These are phyloP conservation scores for Microtus montanus DNA, from an alignment of 2,113 vertebrate species.

Conservation along the genomic window DNA sequence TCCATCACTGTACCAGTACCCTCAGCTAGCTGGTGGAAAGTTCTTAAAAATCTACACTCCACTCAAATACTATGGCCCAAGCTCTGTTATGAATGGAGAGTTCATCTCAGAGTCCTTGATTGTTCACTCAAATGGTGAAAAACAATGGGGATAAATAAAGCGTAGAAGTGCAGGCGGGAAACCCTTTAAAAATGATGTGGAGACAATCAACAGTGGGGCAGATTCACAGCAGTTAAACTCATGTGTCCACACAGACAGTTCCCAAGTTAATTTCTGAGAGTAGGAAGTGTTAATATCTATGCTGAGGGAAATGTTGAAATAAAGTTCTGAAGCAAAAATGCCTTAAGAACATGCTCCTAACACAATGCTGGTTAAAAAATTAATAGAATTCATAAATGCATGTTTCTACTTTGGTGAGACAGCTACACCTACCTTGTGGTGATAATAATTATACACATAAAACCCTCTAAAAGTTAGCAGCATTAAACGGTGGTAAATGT, in stretches of 20 bases:
- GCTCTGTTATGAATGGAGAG: neutral
- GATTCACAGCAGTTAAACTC: neutral
- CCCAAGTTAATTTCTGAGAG: neutral
- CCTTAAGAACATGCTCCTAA: neutral
- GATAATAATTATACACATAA: neutral
- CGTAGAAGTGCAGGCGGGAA: neutral
- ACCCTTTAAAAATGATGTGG: neutral
- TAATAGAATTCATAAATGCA: neutral
- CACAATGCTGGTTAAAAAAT: neutral
- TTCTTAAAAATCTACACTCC: neutral
- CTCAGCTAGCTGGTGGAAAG: too few relatives aligned
- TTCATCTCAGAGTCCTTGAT: neutral
- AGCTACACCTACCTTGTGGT: neutral
- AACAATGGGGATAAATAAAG: neutral
- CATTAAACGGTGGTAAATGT: neutral
- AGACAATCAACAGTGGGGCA: neutral
- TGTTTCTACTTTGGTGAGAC: neutral
- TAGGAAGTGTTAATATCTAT: neutral
- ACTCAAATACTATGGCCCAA: neutral
- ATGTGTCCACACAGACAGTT: neutral
- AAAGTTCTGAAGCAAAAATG: neutral
- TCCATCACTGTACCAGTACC: neutral
- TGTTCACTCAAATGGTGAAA: neutral
- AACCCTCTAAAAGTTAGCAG: neutral
- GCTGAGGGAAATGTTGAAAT: neutral